Base-by-base conservation (phyloP, 2,888 invertebrate genomes). In the Laspeyria flexula region DNA sequence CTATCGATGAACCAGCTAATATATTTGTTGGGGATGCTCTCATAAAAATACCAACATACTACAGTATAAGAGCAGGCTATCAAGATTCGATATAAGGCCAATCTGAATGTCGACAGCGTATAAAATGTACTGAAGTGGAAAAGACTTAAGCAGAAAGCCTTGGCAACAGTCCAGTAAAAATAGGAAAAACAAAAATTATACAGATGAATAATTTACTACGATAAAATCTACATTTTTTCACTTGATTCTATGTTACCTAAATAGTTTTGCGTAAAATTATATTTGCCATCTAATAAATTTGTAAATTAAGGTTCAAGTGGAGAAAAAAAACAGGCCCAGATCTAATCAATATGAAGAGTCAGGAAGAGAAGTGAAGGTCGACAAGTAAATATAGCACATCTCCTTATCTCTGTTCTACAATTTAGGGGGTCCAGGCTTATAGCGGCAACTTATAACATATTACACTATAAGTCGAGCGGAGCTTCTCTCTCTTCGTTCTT, bases 161-260 rank as follows among this genome's bases (percentile, higher is more conserved):
- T 35, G 34, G 34, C 34, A 35, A 18, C 34, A 5, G 18, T 4
- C 34, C 34, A 35, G 34, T 35, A 18, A 35, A 35, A 18, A 33
- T 35, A 35, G 4, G 34, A 18, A 35, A 35, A 35, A 35, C 34
- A 18, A 18, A 35, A 18, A 35, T 35, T 35, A 35, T 35, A 35
- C 34, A 35, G 18, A 35, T 35, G 18, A 35, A 35, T 34, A 35
- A 35, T 35, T 35, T 35, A 35, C 18, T n/a, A 35, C n/a, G 18
- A 35, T 35, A 35, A 15, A 33, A 33, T 33, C 7, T 18, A 35
- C n/a, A 35, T 35, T n/a, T 34, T 2, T 34, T n/a, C 9, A 35
- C 18, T 2, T 18, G n/a, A 18, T 16, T 18, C 9, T 1, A 15
- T 15, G 7, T 15, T 13, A 7, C 3, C 9, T 33, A 9, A 11